Conservation (phyloP, 2,797 vertebrate species). For the Anomalospiza imberbis region DNA sequence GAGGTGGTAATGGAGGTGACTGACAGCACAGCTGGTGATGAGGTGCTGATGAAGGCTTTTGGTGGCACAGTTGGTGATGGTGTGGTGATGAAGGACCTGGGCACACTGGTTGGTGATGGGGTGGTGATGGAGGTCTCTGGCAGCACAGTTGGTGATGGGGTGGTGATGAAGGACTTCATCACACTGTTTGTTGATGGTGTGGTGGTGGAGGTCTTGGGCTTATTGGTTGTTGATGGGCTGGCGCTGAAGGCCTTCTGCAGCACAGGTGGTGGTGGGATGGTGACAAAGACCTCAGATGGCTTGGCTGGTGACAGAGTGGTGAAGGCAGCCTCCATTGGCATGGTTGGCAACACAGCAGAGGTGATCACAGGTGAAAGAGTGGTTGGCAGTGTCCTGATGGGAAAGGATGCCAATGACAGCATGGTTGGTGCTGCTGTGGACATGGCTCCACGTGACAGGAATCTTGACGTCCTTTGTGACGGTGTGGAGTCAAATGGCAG, state of each 20-base stretch:
- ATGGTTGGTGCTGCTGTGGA: not conserved
- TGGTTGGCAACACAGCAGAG: not conserved
- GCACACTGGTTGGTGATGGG: not conserved
- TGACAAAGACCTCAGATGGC: not conserved
- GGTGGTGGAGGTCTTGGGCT: not conserved
- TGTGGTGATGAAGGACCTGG: not conserved
- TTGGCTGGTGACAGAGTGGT: not conserved
- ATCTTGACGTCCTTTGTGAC: not conserved
- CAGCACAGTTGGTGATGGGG: accelerated
- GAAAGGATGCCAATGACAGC: not conserved
- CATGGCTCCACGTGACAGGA: not conserved
- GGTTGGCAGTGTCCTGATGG: not conserved
- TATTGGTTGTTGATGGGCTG: not conserved
- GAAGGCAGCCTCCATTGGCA: not conserved
- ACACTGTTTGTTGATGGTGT: accelerated
- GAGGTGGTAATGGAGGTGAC: accelerated
- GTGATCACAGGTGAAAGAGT: not conserved
- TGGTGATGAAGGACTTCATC: not conserved
- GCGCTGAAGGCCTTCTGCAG: not conserved
- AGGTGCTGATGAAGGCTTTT: not conserved
- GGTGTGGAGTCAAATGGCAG: not conserved
- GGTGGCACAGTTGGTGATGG: not conserved
- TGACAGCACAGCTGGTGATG: accelerated
- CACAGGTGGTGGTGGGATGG: not conserved
- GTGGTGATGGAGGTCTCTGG: not conserved